Base-by-base conservation (phyloP, 92 coral and sea anemone genomes). In the Montipora capitata region DNA sequence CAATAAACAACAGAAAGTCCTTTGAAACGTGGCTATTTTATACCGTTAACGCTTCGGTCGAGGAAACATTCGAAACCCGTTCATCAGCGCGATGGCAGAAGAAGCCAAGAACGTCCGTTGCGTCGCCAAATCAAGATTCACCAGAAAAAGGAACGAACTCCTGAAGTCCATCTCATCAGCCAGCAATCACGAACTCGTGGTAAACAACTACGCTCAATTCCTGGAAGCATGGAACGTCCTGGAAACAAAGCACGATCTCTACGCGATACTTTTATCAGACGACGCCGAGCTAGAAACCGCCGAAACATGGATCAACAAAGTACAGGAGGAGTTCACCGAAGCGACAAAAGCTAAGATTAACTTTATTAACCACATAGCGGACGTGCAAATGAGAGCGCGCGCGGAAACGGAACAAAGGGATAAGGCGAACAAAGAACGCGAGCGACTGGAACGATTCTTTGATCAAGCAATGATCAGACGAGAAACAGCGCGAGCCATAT, bases 221-320 rank as follows among this genome's bases (percentile, higher is more conserved):
- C 40, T 12, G 16, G 59, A 61, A 61, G 40, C 85, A 13, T 79
- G 85, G 85, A 10, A 13, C 11, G 65, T 20, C n/a, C n/a, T 58
- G 5, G 86, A 81, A 81, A 42, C 41, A 17, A 81, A 68, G 17
- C 86, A 81, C 65, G 86, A 81, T 68, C 11, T 65, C 43, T 79
- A 79, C 2, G 11, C 14, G 14, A 58, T 58, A n/a, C 15, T 11
- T 12, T 17, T 58, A 14, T 11, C 64, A 4, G 82, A 56, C 17
- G 82, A 77, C 14, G 40, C 27, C 27, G 27, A 59, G 61, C 18
- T 68, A 18, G 42, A 57, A 48, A 49, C 44, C 35, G 49, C 27
- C 6, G 35, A 64, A 6, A 64, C 18, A 4, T 64, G 69, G 69
- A 16, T 64, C 4, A 16, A 3, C 5, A 40, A 64, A 5, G 3